Percentiles rank a stretch among this genome's conserved stretches.
phyloP scores from a whole-genome alignment of 2,113 vertebrate species.

The Micronycteris hirsuta region DNA sequence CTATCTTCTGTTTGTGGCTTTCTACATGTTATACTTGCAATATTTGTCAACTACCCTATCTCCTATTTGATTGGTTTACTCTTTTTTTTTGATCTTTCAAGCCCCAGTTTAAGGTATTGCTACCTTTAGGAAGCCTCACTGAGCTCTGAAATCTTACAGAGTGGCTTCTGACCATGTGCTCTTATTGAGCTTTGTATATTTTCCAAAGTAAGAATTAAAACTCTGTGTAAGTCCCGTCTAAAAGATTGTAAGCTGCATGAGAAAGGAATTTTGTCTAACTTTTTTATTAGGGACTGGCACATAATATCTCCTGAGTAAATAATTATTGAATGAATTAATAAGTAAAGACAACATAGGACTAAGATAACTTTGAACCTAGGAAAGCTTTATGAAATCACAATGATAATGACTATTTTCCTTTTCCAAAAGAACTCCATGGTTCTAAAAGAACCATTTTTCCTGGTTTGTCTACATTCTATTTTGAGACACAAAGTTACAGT shows the following conservation, averaged over 20 bases:
- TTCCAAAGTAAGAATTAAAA: not conserved
- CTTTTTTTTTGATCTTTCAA: not conserved
- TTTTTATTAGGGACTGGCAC: not conserved
- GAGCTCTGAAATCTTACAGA: not conserved
- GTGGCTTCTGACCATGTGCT: not conserved
- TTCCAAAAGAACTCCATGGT: not conserved
- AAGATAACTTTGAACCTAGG: not conserved
- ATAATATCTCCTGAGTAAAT: not conserved
- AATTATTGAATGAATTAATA: not conserved
- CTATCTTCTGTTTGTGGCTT: not conserved
- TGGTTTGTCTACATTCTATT: not conserved
- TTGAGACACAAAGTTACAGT: not conserved
- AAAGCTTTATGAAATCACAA: not conserved
- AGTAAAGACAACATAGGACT: not conserved
- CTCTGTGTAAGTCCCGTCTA: not conserved
- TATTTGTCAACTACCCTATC: not conserved
- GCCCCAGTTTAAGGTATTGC: not conserved
- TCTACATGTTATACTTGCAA: not conserved
- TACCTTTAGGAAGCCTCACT: not conserved
- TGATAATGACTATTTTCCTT: not conserved
- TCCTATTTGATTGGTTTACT: not conserved
- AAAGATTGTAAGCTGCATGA: not conserved
- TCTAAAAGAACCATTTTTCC: not conserved
- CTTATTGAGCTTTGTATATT: not conserved
- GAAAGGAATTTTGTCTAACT: not conserved